Evolutionary conservation across 1,140 invertebrate species (phyloP), one percentile per base, ranked within the genome.

Genomic region (Aphis gossypii): DNA sequence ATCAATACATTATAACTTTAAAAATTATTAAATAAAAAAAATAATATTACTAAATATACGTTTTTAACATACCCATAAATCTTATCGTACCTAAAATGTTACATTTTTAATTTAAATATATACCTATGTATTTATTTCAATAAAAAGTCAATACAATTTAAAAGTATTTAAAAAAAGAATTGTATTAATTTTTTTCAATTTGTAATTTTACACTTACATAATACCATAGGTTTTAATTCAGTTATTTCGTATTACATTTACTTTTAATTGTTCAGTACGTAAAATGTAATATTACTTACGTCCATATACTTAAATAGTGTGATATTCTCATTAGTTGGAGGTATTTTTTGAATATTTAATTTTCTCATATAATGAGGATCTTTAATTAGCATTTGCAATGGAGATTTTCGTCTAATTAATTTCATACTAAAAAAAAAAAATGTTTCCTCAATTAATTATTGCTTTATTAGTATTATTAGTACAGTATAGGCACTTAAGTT

Each of bases 261-360:
- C 8, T 84, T 84, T 25, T 44, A 44, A n/a, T n/a, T 46, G 0
- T 18, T 18, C 9, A 68, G 8, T 60, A 11, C n/a, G 4, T n/a
- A 76, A n/a, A 60, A 76, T n/a, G 11, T 23, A 20, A 35, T 76
- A 84, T 54, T 38, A 56, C 92, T 54, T 86, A 93, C 92, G 25
- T 93, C 92, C 25, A 93, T 86, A 44, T 93, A 86, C n/a, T 93
- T 93, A 18, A 86, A 93, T 21, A 93, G 38, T 8, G 92, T 93
- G 6, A 93, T 86, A 25, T 93, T 93, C 21, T 93, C 92, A n/a
- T 93, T 93, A 1, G 38, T 84, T 14, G 82, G 92, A 23, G 1
- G 18, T 8, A 1, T n/a, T 86, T 51, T 84, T 25, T 86, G 84
- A 30, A 51, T 20, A 51, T 84, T 90, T 20, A 68, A 20, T 68